Conservation (phyloP, 2,797 vertebrate genomes). For the Silurus aristotelis region DNA sequence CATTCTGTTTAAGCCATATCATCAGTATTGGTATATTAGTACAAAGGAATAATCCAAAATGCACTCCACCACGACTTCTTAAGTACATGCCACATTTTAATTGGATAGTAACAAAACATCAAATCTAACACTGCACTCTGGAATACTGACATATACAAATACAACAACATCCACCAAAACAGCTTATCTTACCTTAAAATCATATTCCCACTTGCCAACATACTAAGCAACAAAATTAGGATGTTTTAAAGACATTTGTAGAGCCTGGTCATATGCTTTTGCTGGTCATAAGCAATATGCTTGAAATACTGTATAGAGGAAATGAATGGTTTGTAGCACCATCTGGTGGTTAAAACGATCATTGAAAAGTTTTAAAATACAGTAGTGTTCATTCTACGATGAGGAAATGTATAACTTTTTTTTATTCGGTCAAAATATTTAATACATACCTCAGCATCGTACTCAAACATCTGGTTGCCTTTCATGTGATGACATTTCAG, state of each 20-base stretch:
- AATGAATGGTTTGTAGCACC: slow-evolving; percentile 59
- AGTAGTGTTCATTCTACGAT: background rate
- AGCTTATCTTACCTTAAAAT: slow-evolving; percentile 87
- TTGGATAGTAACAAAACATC: background rate
- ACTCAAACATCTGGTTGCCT: slow-evolving; percentile 98
- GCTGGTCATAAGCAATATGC: background rate
- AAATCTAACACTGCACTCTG: background rate
- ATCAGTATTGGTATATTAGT: background rate
- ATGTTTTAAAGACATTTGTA: slow-evolving; percentile 5
- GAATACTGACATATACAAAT: slow-evolving; percentile 3
- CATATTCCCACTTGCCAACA: slow-evolving; percentile 95
- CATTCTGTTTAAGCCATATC: background rate
- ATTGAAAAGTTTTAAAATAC: background rate
- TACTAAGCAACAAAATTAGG: slow-evolving; percentile 75
- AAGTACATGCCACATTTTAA: background rate
- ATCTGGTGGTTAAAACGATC: slow-evolving; percentile 67
- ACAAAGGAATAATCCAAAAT: background rate
- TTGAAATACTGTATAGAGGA: slow-evolving; percentile 13
- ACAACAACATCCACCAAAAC: slow-evolving; percentile 20
- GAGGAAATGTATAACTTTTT: background rate
- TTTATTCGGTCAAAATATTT: background rate
- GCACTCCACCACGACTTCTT: background rate
- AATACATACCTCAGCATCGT: slow-evolving; percentile 88
- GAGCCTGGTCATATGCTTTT: background rate
- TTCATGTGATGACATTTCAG: slow-evolving; percentile 99